Evolutionary conservation across 2,113 vertebrate species (phyloP).

Genomic region (Corvus cornix): DNA sequence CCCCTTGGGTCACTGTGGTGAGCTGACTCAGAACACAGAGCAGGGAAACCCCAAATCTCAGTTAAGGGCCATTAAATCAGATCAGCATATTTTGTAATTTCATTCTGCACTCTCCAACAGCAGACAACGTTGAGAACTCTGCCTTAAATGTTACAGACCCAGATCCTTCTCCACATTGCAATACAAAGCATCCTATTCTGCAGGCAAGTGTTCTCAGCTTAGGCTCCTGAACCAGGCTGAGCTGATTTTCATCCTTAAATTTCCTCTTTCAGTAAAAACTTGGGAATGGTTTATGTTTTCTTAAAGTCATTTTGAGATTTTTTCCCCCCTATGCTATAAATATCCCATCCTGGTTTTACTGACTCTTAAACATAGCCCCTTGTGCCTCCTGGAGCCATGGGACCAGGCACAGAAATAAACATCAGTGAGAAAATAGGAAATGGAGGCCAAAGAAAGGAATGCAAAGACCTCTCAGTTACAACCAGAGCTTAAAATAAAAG

Average conservation of each 20-base stretch:
- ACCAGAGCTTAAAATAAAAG: background rate
- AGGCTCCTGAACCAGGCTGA: background rate
- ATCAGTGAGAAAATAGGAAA: background rate
- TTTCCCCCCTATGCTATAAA: background rate
- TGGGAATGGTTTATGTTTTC: background rate
- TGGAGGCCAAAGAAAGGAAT: background rate
- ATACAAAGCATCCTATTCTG: background rate
- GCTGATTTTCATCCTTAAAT: background rate
- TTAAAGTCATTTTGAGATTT: background rate
- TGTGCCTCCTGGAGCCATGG: background rate
- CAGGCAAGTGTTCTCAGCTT: background rate
- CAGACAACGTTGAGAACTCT: background rate
- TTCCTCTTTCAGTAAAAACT: background rate
- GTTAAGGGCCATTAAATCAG: background rate
- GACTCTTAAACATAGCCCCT: background rate
- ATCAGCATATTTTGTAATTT: background rate
- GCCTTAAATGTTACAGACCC: background rate
- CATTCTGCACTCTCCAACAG: background rate
- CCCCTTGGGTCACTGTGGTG: background rate
- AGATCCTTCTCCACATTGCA: rapidly evolving
- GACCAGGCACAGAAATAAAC: background rate
- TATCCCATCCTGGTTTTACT: background rate
- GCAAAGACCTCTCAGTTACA: background rate
- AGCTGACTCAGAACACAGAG: background rate
- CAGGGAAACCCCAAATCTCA: background rate